These are phyloP conservation scores for Rotaria sp. DNA, from an alignment of 2,888 invertebrate species.

Conservation along the genomic window DNA sequence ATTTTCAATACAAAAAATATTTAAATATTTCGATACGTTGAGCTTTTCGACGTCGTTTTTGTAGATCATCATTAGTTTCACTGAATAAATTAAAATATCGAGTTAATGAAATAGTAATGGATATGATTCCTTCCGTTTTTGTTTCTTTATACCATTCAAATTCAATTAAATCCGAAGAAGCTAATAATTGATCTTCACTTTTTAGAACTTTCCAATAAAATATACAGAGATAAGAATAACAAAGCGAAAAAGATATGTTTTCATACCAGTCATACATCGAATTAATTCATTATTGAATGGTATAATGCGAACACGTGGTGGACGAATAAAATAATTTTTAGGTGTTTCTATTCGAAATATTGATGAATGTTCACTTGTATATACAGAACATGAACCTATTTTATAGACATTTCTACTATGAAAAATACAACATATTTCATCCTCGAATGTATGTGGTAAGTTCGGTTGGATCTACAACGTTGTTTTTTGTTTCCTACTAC, in stretches of 20 bases:
- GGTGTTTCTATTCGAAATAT: slow-evolving; percentile 2
- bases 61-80: not conserved
- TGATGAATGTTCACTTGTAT: not conserved
- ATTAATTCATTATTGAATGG: not conserved
- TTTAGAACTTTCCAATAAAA: not conserved
- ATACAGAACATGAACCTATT: not conserved
- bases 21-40: not conserved
- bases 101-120: not conserved
- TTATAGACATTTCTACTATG: too few relatives aligned
- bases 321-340: not conserved
- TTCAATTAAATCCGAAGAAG: not conserved
- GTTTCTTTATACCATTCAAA: slow-evolving; percentile 13
- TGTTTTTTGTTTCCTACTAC: too few relatives aligned
- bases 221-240: not conserved
- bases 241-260: not conserved
- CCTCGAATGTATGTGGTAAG: too few relatives aligned
- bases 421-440: too few relatives aligned
- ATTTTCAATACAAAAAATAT: too few relatives aligned
- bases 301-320: not conserved
- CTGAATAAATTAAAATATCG: not conserved
- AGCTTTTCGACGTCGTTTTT: not conserved
- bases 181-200: not conserved
- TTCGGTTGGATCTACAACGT: too few relatives aligned
- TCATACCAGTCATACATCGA: not conserved
- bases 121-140: not conserved